Evolutionary conservation across 35 echinoderm and acorn worm genomes (phyloP).

Genomic region (Holothuria glaberrima): DNA sequence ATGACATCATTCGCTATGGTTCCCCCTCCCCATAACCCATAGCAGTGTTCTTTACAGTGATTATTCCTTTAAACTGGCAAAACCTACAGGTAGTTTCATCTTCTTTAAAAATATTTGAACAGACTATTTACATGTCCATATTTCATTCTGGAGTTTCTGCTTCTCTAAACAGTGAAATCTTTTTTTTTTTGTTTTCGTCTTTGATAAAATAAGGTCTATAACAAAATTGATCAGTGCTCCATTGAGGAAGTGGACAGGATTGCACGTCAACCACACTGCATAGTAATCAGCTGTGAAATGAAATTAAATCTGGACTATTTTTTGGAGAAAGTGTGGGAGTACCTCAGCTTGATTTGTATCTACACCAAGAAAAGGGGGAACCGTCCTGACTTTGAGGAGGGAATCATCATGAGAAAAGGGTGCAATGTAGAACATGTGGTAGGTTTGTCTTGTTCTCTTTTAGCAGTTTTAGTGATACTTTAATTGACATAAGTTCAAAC

Average conservation of each 20-base stretch:
- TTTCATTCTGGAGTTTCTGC: too few relatives aligned
- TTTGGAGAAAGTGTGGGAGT: constrained; percentile 88
- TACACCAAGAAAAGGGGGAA: constrained; percentile 93
- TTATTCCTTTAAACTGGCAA: too few relatives aligned
- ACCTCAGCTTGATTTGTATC: constrained; percentile 82
- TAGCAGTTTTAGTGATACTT: too few relatives aligned
- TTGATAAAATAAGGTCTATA: constrained; percentile 77
- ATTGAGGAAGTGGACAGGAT: constrained; percentile 95
- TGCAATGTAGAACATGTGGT: constrained; percentile 99
- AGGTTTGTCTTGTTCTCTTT: too few relatives aligned
- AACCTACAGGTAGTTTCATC: too few relatives aligned
- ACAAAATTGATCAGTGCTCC: constrained; percentile 98
- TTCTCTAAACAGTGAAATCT: too few relatives aligned
- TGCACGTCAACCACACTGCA: constrained; percentile 80
- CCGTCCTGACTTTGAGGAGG: constrained; percentile 89
- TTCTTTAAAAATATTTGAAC: too few relatives aligned
- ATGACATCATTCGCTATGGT: too few relatives aligned
- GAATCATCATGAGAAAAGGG: constrained; percentile 95
- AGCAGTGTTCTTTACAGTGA: too few relatives aligned
- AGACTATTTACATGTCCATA: too few relatives aligned
- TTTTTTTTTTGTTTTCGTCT: neutral
- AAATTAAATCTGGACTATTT: constrained; percentile 97
- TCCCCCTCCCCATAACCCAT: too few relatives aligned
- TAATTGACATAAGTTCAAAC: too few relatives aligned
- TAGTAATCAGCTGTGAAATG: constrained; percentile 98